These are phyloP conservation scores for Digitonthophagus gazella DNA, from an alignment of 2,888 invertebrate species.

Conservation along the genomic window DNA sequence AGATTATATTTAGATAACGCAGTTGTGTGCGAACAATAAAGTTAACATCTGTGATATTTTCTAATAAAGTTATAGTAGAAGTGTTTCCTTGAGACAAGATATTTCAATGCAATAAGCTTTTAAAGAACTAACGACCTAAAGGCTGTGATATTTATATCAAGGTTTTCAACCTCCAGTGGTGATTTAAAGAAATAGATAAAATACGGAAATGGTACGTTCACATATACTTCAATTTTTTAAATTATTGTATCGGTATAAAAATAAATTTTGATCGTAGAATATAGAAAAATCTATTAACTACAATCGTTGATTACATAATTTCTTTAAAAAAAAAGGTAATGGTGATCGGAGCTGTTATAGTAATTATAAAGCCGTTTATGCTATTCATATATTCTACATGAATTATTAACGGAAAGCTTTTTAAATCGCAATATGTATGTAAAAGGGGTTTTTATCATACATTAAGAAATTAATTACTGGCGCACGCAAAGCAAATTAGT, in stretches of 20 bases:
- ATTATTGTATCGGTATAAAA: no score
- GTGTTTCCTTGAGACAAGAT: background rate
- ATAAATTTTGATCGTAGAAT: background rate
- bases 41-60: no score
- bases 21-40: no score
- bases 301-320: no score
- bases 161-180: background rate
- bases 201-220: no score
- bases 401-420: background rate
- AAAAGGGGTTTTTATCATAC: background rate
- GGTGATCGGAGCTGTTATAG: background rate
- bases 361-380: background rate
- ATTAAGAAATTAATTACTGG: background rate
- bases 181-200: no score
- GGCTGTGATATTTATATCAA: background rate
- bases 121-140: background rate
- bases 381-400: background rate
- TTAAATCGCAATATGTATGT: background rate
- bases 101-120: background rate
- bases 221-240: no score
- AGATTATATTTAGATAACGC: background rate
- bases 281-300: background rate
- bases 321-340: background rate
- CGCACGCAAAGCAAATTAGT: no score
- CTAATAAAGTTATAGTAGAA: no score